A percentile compares a stretch with the other conserved stretches of the same genome.
phyloP scores from a whole-genome alignment of 2,888 invertebrate species.

The Cerastis rubricosa region DNA sequence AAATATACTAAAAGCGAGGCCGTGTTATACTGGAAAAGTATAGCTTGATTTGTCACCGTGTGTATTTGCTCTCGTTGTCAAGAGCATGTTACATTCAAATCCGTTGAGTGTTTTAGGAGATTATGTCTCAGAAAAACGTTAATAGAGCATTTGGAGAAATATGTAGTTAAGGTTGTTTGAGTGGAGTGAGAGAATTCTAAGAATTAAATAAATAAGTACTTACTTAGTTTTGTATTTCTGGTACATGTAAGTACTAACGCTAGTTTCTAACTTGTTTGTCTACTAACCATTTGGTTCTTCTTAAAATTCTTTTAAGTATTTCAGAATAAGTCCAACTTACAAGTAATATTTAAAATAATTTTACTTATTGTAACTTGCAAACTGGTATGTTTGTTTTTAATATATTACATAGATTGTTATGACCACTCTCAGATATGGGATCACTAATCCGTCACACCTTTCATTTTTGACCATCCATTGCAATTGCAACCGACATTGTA shows the following conservation, averaged over 20 bases:
- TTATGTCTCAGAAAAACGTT: slow-evolving; percentile 39
- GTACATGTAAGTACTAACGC: background rate
- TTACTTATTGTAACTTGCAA: too few species aligned
- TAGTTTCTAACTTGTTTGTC: background rate
- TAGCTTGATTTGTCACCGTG: too few species aligned
- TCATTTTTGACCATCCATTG: background rate
- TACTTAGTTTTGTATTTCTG: background rate
- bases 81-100: slow-evolving; percentile 29
- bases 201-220: background rate
- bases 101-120: slow-evolving; percentile 53
- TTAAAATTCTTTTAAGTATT: too few species aligned
- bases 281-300: background rate
- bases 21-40: too few species aligned
- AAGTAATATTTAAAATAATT: too few species aligned
- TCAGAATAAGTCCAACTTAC: too few species aligned
- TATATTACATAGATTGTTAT: background rate
- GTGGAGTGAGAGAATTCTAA: background rate
- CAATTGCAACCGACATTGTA: too few species aligned
- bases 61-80: slow-evolving; percentile 14
- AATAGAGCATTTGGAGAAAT: slow-evolving; percentile 27
- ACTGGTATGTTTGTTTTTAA: background rate
- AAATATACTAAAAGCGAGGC: too few species aligned
- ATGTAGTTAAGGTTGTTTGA: slow-evolving; percentile 2
- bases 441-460: background rate
- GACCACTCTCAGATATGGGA: background rate